These are phyloP conservation scores for Drosophila repletoides DNA, from an alignment of 1,140 invertebrate genomes.

Conservation along the genomic window DNA sequence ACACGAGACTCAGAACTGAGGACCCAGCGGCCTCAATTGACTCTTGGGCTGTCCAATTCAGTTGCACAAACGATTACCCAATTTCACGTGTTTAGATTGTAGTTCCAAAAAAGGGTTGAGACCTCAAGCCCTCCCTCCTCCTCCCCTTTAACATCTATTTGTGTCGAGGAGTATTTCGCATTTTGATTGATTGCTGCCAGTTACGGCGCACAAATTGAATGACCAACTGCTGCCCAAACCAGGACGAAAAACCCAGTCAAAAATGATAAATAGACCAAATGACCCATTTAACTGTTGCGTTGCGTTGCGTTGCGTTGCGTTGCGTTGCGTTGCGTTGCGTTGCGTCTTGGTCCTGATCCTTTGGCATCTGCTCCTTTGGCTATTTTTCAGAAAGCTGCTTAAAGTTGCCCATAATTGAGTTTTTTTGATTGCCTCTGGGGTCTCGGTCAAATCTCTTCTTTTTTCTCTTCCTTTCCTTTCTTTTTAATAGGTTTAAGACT, in stretches of 20 bases:
- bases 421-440: constrained; percentile 7
- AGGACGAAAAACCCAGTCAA: constrained; percentile 18
- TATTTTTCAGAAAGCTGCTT: constrained; percentile 5
- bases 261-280: constrained; percentile 54
- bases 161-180: constrained; percentile 12
- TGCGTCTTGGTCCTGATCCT: constrained; percentile 2
- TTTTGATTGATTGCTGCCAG: constrained; percentile 49
- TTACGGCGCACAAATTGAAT: constrained; percentile 51
- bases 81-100: constrained; percentile 40
- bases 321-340: constrained; percentile 30
- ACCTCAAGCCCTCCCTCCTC: background rate
- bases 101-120: constrained; percentile 27
- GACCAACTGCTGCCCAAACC: constrained; percentile 35
- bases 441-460: background rate
- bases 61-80: constrained; percentile 35
- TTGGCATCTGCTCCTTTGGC: background rate
- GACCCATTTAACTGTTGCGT: constrained; percentile 51
- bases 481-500: constrained; percentile 1
- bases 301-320: constrained; percentile 16
- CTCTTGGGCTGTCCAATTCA: constrained; percentile 26
- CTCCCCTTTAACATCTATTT: constrained; percentile 1
- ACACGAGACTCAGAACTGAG: background rate
- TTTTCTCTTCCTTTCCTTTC: no score
- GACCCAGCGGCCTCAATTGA: background rate
- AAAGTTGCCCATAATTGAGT: constrained; percentile 31